Conservation (phyloP, 2,113 vertebrate genomes). For the Neofelis nebulosa region DNA sequence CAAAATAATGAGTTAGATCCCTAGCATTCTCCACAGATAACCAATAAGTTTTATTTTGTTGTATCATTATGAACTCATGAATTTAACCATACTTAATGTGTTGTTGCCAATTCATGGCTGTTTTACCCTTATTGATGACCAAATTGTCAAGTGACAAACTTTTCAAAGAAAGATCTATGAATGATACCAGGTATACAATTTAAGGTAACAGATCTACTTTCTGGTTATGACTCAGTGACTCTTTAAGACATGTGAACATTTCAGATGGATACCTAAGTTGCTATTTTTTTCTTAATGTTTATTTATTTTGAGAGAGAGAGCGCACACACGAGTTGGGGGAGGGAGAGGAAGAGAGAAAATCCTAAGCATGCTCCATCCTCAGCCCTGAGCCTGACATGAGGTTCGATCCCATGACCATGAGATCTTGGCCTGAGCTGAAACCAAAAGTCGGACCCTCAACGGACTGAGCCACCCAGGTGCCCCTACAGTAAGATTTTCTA, state of each 20-base stretch:
- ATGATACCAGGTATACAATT: not conserved
- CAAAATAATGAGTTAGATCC: constrained; percentile 4
- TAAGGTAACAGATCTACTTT: constrained; percentile 42
- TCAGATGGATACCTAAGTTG: not conserved
- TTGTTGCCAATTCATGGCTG: not conserved
- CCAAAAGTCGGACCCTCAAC: no score
- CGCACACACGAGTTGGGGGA: no score
- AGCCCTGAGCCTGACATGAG: no score
- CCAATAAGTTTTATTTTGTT: not conserved
- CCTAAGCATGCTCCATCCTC: no score
- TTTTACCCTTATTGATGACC: not conserved
- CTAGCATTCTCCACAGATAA: constrained; percentile 31
- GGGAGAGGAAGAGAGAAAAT: no score
- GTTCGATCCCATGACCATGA: no score
- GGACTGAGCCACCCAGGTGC: no score
- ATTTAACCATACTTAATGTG: constrained; percentile 37
- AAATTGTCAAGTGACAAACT: constrained; percentile 1
- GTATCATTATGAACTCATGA: not conserved
- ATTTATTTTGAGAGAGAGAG: no score
- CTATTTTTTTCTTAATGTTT: not conserved
- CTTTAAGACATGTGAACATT: constrained; percentile 16
- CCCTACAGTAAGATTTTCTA: constrained; percentile 13
- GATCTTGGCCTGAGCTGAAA: no score
- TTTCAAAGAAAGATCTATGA: constrained; percentile 32
- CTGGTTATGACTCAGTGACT: constrained; percentile 22